A percentile compares a stretch with the other conserved stretches of the same genome.
Conservation (phyloP, 2,113 vertebrate species). For the Podiceps cristatus region DNA sequence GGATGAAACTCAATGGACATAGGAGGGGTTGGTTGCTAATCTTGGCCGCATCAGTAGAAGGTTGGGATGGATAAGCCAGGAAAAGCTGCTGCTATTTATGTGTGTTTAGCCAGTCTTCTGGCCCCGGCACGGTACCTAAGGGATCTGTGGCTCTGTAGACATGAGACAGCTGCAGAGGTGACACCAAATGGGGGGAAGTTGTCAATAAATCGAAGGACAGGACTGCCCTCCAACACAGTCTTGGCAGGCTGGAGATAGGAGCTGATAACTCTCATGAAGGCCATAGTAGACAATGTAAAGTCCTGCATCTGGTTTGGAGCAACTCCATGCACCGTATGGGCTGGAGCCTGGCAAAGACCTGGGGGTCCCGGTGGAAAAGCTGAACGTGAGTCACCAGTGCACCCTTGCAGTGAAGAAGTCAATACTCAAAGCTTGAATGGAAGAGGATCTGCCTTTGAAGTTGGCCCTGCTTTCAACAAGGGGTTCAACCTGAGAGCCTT, state of each 20-base stretch:
- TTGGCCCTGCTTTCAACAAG: neutral
- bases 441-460: neutral
- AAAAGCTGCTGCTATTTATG: neutral
- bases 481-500: neutral
- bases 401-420: neutral
- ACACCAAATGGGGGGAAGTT: no score
- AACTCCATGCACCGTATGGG: fast-evolving
- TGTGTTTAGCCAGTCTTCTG: neutral
- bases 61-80: neutral
- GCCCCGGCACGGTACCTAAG: neutral
- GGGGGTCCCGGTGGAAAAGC: neutral
- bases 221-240: fast-evolving
- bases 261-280: neutral
- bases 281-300: fast-evolving
- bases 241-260: neutral
- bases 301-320: no score
- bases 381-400: fast-evolving
- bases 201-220: neutral
- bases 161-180: neutral
- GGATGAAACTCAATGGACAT: neutral
- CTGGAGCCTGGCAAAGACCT: neutral
- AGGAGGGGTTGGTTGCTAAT: neutral
- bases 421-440: neutral
- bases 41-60: neutral
- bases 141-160: neutral